Base-by-base conservation (phyloP, 1,140 invertebrate genomes). In the Agraylea sexmaculata region DNA sequence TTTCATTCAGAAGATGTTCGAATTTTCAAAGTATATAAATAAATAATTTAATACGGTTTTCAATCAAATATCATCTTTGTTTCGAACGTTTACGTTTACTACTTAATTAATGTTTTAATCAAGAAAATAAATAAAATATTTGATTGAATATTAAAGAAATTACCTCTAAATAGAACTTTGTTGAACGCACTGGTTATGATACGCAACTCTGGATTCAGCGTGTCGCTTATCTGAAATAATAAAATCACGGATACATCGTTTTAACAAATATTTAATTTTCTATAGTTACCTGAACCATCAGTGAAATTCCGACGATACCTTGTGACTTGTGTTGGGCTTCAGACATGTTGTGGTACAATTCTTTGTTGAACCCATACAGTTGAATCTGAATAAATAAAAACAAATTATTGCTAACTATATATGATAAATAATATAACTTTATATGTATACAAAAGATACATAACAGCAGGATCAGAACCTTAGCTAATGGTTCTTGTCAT, bases 341-440 rank as follows among this genome's bases (percentile, higher is more conserved):
- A 19, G 87, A 83, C 77, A 94, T 90, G 61, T 95, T 95, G 55
- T 85, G 83, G 67, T 95, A 96, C n/a, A 97, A 69, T 60, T 96
- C 88, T 43, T 87, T 84, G 60, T 96, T 96, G 68, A 87, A 97
- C 2, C 90, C 92, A 52, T 92, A 89, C 23, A 96, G 69, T 66
- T 96, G 91, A 51, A 95, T 83, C 90, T 94, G 73, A 38, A 75
- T 73, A 51, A 49, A 56, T 59, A 53, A 53, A 49, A 43, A 45
- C 27, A 37, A 28, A 10, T 4, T 20, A 32, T 4, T 21, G n/a
- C n/a, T n/a, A n/a, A n/a, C n/a, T n/a, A n/a, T n/a, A n/a, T n/a
- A n/a, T n/a, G n/a, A n/a, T n/a, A n/a, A n/a, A n/a, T n/a, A n/a
- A n/a, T n/a, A n/a, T n/a, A n/a, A n/a, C n/a, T n/a, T n/a, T n/a